phyloP scores from a whole-genome alignment of 2,113 vertebrate species.

The Sciurus niger region DNA sequence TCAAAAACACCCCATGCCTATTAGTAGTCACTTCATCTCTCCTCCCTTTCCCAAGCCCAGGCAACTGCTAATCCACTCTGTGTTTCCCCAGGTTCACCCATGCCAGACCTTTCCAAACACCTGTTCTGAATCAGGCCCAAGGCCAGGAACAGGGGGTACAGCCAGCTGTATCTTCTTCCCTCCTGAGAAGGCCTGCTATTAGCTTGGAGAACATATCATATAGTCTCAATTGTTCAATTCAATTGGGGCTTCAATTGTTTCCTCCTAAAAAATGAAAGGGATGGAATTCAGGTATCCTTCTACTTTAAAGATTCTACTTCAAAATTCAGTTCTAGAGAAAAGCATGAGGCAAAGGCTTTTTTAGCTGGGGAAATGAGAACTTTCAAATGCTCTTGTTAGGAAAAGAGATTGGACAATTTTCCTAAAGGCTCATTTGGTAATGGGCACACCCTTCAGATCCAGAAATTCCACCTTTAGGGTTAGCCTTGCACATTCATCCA shows the following conservation, averaged over 20 bases:
- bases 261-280: neutral
- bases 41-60: neutral
- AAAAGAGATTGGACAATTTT: neutral
- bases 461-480: neutral
- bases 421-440: neutral
- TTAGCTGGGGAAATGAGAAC: neutral
- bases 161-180: neutral
- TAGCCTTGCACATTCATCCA: neutral
- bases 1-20: too few relatives aligned
- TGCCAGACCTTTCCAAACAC: neutral
- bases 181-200: neutral
- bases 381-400: neutral
- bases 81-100: neutral
- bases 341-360: neutral
- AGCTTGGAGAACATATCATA: neutral
- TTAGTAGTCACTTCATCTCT: neutral
- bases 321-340: constrained; percentile 23
- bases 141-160: neutral
- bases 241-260: neutral
- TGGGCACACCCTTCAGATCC: neutral
- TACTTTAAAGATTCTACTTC: constrained; percentile 3
- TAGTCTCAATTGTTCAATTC: too few relatives aligned
- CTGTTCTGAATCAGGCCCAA: neutral
- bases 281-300: neutral
- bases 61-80: neutral